A percentile compares a stretch with the other conserved stretches of the same genome.
Conservation (phyloP, 2,113 vertebrate species). For the Vombatus ursinus region DNA sequence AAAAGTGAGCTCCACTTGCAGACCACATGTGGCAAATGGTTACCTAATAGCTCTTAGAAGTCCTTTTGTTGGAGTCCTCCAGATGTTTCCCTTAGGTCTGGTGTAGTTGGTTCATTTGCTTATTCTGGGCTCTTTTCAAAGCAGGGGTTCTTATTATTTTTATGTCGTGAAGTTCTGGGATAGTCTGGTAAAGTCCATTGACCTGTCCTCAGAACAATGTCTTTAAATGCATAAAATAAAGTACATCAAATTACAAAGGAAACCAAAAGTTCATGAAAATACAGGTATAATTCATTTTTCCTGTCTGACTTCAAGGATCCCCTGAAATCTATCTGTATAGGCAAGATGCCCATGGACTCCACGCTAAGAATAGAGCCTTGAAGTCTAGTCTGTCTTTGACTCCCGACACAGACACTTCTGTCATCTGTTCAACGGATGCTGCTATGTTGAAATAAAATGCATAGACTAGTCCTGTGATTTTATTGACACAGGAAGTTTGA, state of each 20-base stretch:
- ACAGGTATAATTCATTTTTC: conserved; percentile 4
- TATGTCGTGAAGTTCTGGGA: background rate
- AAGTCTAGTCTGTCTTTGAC: background rate
- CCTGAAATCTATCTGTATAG: background rate
- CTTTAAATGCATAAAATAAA: background rate
- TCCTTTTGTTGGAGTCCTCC: background rate
- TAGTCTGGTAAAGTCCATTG: background rate
- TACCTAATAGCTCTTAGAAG: background rate
- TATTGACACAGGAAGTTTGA: background rate
- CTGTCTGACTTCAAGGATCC: background rate
- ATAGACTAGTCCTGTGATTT: background rate
- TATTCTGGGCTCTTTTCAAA: background rate
- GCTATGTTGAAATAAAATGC: background rate
- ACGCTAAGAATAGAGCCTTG: background rate
- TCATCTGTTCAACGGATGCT: background rate
- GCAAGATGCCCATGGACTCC: background rate
- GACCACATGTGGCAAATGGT: background rate
- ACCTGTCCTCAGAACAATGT: background rate
- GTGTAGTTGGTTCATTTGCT: background rate
- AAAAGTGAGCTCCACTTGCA: background rate
- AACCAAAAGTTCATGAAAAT: background rate
- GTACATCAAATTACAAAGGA: background rate
- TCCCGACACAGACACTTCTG: background rate
- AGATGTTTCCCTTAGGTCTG: background rate
- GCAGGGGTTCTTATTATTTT: background rate